Conservation (phyloP, 2,797 vertebrate genomes). For the Lagorchestes hirsutus region DNA sequence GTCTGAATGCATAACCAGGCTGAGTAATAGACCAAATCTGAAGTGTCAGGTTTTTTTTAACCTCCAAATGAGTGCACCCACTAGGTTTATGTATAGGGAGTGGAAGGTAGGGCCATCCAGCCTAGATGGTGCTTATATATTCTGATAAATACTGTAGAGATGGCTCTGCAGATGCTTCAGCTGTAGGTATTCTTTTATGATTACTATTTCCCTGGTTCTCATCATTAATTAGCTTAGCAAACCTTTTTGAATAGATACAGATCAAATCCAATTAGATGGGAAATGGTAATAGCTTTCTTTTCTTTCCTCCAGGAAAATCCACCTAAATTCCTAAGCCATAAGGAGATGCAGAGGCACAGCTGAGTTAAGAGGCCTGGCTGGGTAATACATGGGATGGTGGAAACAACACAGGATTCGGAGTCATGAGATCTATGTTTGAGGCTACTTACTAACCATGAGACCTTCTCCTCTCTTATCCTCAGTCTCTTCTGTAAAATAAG, state of each 20-base stretch:
- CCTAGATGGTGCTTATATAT: neutral
- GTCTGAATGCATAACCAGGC: neutral
- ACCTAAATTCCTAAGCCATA: neutral
- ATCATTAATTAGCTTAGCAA: neutral
- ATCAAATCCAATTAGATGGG: slow-evolving; percentile 8
- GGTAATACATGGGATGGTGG: neutral
- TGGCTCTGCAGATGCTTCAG: neutral
- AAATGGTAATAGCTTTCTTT: neutral
- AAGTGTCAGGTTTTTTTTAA: neutral
- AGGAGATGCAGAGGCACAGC: neutral
- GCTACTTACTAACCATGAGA: neutral
- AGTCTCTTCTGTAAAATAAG: neutral
- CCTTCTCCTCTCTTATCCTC: neutral
- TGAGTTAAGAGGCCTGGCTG: neutral
- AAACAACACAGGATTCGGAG: neutral
- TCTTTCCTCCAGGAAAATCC: neutral
- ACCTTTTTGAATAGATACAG: slow-evolving; percentile 16
- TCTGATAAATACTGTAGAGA: neutral
- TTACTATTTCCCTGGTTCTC: neutral
- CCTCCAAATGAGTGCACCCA: neutral
- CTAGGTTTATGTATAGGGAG: neutral
- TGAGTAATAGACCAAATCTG: neutral
- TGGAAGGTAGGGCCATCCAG: neutral
- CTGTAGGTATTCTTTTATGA: neutral
- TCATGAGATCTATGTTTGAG: neutral